Evolutionary conservation across 1,140 invertebrate genomes (phyloP).

Genomic region (Pachypeltis micranthus): DNA sequence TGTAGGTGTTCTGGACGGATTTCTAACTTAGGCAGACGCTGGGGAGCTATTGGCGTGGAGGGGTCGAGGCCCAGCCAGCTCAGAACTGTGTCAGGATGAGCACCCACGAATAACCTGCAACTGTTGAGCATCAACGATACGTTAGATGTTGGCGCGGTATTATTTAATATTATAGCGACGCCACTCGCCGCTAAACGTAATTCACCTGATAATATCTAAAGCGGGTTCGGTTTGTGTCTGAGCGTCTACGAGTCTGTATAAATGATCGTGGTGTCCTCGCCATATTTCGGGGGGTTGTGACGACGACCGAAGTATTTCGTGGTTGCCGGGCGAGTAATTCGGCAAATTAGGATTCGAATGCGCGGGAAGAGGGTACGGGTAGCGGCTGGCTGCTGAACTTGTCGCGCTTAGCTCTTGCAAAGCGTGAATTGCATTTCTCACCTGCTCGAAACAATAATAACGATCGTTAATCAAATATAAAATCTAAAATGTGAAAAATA

Average conservation of each 20-base stretch:
- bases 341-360: conserved; percentile 55
- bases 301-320: conserved; percentile 52
- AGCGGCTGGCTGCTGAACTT: conserved; percentile 37
- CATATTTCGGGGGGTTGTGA: conserved; percentile 72
- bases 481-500: neutral
- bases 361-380: conserved; percentile 42
- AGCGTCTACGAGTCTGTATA: neutral
- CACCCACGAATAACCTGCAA: conserved; percentile 20
- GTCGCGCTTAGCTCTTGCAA: conserved; percentile 63
- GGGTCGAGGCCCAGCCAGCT: conserved; percentile 23
- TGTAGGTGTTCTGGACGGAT: neutral
- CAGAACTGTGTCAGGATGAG: conserved; percentile 22
- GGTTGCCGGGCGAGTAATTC: conserved; percentile 19
- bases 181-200: no score
- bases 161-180: neutral
- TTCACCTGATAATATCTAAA: conserved; percentile 15
- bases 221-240: conserved; percentile 10
- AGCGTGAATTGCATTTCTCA: conserved; percentile 66
- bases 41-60: neutral
- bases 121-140: neutral
- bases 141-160: neutral
- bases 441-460: conserved; percentile 37
- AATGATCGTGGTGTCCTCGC: conserved; percentile 8
- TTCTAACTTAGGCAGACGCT: neutral
- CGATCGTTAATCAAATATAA: neutral